Conservation (phyloP, 1,140 invertebrate species). For the Pollicipes pollicipes region DNA sequence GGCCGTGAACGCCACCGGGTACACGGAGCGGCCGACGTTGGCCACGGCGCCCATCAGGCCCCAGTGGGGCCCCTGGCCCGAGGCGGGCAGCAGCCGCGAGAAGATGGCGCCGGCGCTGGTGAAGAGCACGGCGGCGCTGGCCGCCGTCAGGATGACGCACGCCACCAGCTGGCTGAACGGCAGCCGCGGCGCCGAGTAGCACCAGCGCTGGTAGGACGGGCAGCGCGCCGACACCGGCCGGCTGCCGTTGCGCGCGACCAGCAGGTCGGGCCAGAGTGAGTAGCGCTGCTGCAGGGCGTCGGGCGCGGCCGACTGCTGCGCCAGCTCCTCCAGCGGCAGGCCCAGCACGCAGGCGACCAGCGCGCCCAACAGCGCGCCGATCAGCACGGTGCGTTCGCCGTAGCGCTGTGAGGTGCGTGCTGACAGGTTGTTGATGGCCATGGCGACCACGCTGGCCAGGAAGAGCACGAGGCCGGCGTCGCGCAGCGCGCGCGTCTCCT, state of each 20-base stretch:
- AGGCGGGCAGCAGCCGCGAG: conserved; percentile 4
- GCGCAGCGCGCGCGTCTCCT: neutral
- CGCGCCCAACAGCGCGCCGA: neutral
- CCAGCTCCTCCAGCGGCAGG: neutral
- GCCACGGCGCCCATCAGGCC: neutral
- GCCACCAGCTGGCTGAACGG: neutral
- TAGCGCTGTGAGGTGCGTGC: neutral
- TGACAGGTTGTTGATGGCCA: neutral
- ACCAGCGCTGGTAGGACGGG: neutral
- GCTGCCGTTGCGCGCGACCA: no score
- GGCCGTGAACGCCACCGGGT: neutral
- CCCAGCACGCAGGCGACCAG: neutral
- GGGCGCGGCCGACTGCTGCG: no score
- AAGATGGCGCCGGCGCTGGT: neutral
- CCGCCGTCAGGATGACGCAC: neutral
- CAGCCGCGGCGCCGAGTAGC: neutral
- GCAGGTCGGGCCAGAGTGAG: no score
- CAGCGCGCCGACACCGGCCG: neutral
- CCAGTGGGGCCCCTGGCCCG: neutral
- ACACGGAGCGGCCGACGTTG: neutral
- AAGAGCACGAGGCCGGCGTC: neutral
- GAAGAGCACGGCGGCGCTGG: neutral
- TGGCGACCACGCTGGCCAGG: neutral
- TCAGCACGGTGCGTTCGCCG: neutral
- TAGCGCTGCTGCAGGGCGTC: no score